Base-by-base conservation (phyloP, 2,888 invertebrate species). In the Octonoba sinensis region DNA sequence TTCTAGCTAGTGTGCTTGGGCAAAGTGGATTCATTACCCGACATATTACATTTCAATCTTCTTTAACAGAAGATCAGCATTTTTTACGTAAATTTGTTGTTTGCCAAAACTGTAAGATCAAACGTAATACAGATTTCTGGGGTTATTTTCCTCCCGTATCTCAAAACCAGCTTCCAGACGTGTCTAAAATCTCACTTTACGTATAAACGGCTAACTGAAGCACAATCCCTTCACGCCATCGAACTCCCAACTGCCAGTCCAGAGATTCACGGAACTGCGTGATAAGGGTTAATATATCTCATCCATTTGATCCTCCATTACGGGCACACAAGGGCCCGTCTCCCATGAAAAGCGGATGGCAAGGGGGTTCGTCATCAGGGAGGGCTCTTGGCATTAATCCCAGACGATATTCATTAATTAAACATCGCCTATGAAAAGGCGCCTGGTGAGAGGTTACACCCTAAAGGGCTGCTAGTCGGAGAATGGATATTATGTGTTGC, bases 301-400 rank as follows among this genome's bases (percentile, higher is more conserved):
- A 73, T 81, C 73, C 73, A 81, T 81, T 81, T 81, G 79, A 81
- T 81, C 79, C 69, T 73, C 79, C 73, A 81, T 81, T 81, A 73
- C 62, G 73, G 76, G 62, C 51, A 36, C 27, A 64, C 27, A 46
- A 22, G 46, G 62, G 49, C 70, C 59, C 46, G 65, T 66, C 49
- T 65, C n/a, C 46, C 44, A 20, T 46, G 22, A 16, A 20, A 18
- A 20, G 54, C 20, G 51, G 51, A 27, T 27, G 27, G 27, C 27
- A 27, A 27, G 27, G 27, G 27, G 27, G 27, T 27, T 36, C 36
- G 8, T 11, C 36, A 36, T 36, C 44, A 47, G 72, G 47, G 65
- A 72, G 71, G 65, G 56, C 60, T 62, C 44, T 59, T 72, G 72
- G 79, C 73, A 81, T 73, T 81, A 81, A 81, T 81, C 73, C 79